phyloP scores from a whole-genome alignment of 2,888 invertebrate genomes.

The Serrognathus titanus region DNA sequence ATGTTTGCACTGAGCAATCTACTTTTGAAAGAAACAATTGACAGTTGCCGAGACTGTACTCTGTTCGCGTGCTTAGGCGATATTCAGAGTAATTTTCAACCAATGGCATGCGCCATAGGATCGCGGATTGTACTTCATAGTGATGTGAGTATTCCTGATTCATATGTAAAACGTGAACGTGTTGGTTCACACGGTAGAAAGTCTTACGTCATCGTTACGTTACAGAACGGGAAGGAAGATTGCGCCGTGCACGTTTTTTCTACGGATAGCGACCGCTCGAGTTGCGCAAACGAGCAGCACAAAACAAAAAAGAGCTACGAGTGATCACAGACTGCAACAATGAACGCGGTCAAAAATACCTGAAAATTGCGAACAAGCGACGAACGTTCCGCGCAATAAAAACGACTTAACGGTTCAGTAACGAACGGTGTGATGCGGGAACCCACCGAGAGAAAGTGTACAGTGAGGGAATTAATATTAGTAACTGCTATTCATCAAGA shows the following conservation, averaged over 20 bases:
- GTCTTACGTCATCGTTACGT: neutral
- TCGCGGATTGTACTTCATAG: conserved; percentile 25
- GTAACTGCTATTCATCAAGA: conserved; percentile 33
- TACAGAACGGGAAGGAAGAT: conserved; percentile 6
- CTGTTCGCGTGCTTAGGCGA: conserved; percentile 10
- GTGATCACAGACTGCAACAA: conserved; percentile 30
- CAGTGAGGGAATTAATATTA: conserved; percentile 11
- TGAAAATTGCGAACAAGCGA: conserved; percentile 8
- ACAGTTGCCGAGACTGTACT: conserved; percentile 8
- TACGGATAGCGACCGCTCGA: conserved; percentile 8
- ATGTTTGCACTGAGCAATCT: too few species aligned
- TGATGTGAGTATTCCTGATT: conserved; percentile 23
- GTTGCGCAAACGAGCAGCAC: conserved; percentile 21
- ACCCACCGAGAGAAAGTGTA: conserved; percentile 3
- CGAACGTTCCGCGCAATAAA: conserved; percentile 1
- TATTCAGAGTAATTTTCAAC: conserved; percentile 13
- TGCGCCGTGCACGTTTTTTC: conserved; percentile 12
- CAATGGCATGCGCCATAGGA: conserved; percentile 8
- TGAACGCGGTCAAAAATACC: conserved; percentile 24
- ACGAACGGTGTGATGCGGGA: conserved; percentile 14
- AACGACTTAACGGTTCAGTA: conserved; percentile 1
- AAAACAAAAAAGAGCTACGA: conserved; percentile 28
- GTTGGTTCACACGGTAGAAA: neutral
- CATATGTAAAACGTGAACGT: conserved; percentile 3
- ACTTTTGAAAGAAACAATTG: too few species aligned